phyloP scores from a whole-genome alignment of 2,888 invertebrate genomes.

The Deilephila porcellus region DNA sequence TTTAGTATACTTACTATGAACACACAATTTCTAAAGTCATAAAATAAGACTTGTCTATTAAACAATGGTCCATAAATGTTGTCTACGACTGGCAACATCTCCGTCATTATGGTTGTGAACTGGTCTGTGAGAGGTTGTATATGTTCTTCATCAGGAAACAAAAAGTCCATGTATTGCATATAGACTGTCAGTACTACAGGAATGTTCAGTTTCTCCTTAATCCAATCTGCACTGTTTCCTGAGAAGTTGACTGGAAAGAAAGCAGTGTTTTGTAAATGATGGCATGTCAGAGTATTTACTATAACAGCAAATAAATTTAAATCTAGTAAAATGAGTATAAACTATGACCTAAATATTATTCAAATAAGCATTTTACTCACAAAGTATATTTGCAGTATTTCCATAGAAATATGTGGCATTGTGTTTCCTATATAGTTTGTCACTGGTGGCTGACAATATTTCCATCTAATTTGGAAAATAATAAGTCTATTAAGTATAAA shows the following conservation, averaged over 20 bases:
- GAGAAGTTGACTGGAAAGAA: slow-evolving; percentile 40
- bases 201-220: slow-evolving; percentile 68
- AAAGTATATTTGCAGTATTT: slow-evolving; percentile 57
- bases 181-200: slow-evolving; percentile 71
- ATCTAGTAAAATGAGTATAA: not conserved
- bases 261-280: not conserved
- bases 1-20: not conserved
- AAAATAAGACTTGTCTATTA: slow-evolving; percentile 40
- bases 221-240: slow-evolving; percentile 76
- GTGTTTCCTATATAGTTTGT: slow-evolving; percentile 50
- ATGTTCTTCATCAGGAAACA: slow-evolving; percentile 54
- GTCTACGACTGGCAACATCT: slow-evolving; percentile 59
- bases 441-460: slow-evolving; percentile 59
- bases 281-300: not conserved
- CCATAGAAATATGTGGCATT: slow-evolving; percentile 62
- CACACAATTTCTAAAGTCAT: not conserved
- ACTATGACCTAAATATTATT: not conserved
- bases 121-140: slow-evolving; percentile 53
- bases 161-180: slow-evolving; percentile 53
- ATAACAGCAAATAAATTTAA: not conserved
- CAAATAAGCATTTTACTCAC: slow-evolving; percentile 53
- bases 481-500: no score
- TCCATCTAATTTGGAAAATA: slow-evolving; percentile 56
- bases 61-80: slow-evolving; percentile 73
- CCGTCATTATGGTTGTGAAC: slow-evolving; percentile 60